These are phyloP conservation scores for Drosophila mayri DNA, from an alignment of 1,140 invertebrate species.

Conservation along the genomic window DNA sequence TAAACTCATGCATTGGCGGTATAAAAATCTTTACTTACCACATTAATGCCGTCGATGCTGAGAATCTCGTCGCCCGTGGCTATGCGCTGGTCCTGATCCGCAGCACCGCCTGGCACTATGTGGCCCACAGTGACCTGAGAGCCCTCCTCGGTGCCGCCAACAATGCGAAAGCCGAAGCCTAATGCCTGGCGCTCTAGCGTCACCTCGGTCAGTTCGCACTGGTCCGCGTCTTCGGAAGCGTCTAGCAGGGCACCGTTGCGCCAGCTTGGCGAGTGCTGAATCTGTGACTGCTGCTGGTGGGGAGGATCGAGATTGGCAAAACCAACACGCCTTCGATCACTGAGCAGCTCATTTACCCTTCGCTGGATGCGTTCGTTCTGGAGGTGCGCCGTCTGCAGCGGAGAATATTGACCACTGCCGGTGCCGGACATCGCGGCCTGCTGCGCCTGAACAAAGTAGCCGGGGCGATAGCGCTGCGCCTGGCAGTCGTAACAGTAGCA, in stretches of 20 bases:
- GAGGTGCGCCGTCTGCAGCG: conserved; percentile 75
- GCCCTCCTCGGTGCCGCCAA: conserved; percentile 99
- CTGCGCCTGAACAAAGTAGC: conserved; percentile 59
- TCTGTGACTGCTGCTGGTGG: conserved; percentile 43
- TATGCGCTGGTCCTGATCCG: conserved; percentile 93
- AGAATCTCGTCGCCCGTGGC: conserved; percentile 95
- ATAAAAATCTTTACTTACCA: conserved; percentile 81
- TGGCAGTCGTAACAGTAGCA: conserved; percentile 84
- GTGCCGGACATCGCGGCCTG: conserved; percentile 13
- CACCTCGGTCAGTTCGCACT: conserved; percentile 92
- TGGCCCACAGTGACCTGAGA: conserved; percentile 98
- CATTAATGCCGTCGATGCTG: conserved; percentile 92
- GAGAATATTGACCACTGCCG: conserved; percentile 64
- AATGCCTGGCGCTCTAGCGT: conserved; percentile 92
- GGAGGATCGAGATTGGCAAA: conserved; percentile 77
- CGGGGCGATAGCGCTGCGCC: conserved; percentile 72
- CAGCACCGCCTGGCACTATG: conserved; percentile 96
- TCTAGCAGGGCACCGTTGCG: conserved; percentile 77
- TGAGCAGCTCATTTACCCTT: conserved; percentile 77
- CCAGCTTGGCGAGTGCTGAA: conserved; percentile 68
- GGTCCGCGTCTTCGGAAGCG: conserved; percentile 83
- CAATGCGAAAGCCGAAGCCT: conserved; percentile 98
- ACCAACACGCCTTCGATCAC: conserved; percentile 74
- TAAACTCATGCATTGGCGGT: rapidly evolving
- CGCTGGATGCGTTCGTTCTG: conserved; percentile 83